Evolutionary conservation across 2,888 invertebrate genomes (phyloP), one percentile per base, ranked within the genome.

Genomic region (Amphipoea oculea): DNA sequence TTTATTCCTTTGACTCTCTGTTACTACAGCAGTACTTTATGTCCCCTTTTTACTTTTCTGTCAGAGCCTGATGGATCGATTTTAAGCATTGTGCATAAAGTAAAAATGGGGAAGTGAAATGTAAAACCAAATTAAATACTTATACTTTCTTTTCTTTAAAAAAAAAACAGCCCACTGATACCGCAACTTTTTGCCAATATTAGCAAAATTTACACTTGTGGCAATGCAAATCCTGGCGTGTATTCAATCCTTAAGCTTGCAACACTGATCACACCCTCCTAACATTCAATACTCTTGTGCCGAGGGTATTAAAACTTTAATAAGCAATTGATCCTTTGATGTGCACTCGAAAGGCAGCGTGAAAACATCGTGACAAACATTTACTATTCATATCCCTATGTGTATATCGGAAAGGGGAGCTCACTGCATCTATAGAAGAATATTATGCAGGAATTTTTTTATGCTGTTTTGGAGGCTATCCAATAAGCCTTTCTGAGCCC

Each of bases 271-370:
- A 54, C 71, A 57, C 48, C 65, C 36, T n/a, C 40, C 14, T 57
- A 57, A 70, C 5, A 70, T 62, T 63, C 42, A 62, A 66, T 77
- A 73, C 23, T 63, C 54, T 70, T 60, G 66, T 67, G 65, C 48
- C 36, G 40, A 60, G 73, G 51, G 70, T 84, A 73, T 84, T 76
- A 62, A 66, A 73, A 69, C 74, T 72, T 81, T 79, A 77, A 84
- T 76, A 81, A 71, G 73, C 48, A 78, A 79, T 66, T 73, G 81
- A 79, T 66, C 76, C 70, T 79, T 63, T 76, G 77, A 76, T 76
- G 69, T 65, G 68, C 54, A 23, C 72, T 72, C 51, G 71, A 36
- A 36, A 70, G 40, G 11, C 60, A 48, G 54, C 45, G 65, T 70
- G 75, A 54, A 74, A 54, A 62, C n/a, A 14, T 77, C 83, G 63